Conservation (phyloP, 2,113 vertebrate genomes). For the Camelus bactrianus region DNA sequence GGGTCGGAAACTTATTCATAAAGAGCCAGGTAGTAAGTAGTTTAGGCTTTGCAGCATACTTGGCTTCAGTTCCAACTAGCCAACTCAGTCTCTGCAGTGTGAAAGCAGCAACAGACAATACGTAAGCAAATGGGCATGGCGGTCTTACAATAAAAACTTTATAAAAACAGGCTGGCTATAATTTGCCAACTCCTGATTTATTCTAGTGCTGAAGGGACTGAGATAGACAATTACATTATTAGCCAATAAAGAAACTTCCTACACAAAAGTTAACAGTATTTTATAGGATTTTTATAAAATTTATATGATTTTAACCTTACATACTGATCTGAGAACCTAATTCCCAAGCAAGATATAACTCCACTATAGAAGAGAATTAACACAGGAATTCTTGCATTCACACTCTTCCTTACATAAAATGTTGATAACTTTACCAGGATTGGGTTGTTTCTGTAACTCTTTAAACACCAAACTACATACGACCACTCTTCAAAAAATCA, state of each 20-base stretch:
- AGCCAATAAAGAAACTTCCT: conserved; percentile 5
- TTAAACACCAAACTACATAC: background rate
- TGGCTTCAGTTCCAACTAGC: background rate
- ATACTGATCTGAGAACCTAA: conserved; percentile 34
- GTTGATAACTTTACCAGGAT: conserved; percentile 47
- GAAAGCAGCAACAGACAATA: background rate
- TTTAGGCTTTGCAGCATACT: background rate
- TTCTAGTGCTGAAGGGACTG: background rate
- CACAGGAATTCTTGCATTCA: background rate
- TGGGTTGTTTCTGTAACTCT: background rate
- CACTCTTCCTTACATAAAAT: conserved; percentile 33
- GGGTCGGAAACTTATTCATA: background rate
- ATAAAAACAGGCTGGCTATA: conserved; percentile 19
- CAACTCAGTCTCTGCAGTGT: background rate
- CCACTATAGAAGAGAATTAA: background rate
- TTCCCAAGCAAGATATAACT: background rate
- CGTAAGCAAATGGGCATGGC: background rate
- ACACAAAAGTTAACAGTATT: conserved; percentile 36
- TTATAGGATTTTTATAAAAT: background rate
- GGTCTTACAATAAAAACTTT: background rate
- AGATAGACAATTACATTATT: background rate
- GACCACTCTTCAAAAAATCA: conserved; percentile 61
- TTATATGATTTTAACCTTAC: conserved; percentile 17
- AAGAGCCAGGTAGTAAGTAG: background rate
- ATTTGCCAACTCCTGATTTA: conserved; percentile 5